These are phyloP conservation scores for Thelaira solivaga DNA, from an alignment of 2,888 invertebrate genomes.

Conservation along the genomic window DNA sequence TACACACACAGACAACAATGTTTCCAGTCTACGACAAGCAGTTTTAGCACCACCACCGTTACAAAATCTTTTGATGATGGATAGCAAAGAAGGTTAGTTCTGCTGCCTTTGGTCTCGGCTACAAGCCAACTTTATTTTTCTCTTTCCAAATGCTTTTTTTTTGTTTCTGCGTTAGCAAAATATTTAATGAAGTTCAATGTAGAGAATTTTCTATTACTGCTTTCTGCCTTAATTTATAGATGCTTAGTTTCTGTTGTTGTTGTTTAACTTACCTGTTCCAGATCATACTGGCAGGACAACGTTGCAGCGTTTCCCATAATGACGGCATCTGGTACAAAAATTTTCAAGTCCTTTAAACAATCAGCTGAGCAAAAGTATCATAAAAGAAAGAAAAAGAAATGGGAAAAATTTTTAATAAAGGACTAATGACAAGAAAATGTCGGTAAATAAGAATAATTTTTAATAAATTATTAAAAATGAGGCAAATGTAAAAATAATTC, in stretches of 20 bases:
- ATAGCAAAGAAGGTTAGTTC: neutral
- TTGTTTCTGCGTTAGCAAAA: conserved; percentile 23
- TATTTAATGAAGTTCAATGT: conserved; percentile 53
- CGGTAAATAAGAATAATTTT: too few species aligned
- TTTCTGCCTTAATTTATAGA: neutral
- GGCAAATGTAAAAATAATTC: too few species aligned
- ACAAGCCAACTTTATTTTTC: conserved; percentile 45
- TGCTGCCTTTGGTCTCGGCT: conserved; percentile 39
- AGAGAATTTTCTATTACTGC: conserved; percentile 25
- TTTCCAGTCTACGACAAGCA: neutral
- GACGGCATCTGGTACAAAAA: conserved; percentile 77
- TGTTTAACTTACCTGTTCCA: conserved; percentile 74
- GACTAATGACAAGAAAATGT: conserved; percentile 13
- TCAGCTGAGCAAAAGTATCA: conserved; percentile 66
- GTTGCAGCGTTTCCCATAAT: conserved; percentile 77
- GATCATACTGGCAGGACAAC: conserved; percentile 77
- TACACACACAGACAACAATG: conserved; percentile 19
- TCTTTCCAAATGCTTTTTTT: neutral
- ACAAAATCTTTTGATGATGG: neutral
- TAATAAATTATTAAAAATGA: neutral
- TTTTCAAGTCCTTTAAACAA: conserved; percentile 77
- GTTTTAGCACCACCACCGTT: neutral
- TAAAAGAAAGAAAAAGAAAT: neutral
- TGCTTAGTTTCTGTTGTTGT: conserved; percentile 7
- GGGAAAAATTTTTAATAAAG: neutral